A percentile compares a stretch with the other conserved stretches of the same genome.
Conservation (phyloP, 2,113 vertebrate species). For the Drymodes brunneopygia region DNA sequence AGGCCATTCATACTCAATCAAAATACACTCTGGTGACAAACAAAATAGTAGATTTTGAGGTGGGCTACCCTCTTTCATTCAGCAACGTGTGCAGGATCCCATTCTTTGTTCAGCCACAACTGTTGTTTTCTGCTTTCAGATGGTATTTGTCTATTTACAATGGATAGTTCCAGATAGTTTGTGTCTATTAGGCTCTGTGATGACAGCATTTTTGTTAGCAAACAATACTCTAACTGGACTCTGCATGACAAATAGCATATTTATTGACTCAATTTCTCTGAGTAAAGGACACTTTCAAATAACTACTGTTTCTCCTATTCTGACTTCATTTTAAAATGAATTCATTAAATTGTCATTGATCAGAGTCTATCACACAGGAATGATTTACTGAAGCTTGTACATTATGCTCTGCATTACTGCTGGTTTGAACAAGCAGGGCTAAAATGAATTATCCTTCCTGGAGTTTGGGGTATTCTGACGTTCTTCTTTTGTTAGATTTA, state of each 20-base stretch:
- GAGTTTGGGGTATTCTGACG: neutral
- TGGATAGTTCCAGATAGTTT: constrained; percentile 41
- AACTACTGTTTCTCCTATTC: constrained; percentile 39
- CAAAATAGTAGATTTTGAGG: neutral
- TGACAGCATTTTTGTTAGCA: constrained; percentile 56
- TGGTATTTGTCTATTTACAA: constrained; percentile 30
- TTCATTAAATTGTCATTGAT: constrained; percentile 68
- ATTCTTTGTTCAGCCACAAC: neutral
- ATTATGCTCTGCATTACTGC: neutral
- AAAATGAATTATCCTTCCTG: neutral
- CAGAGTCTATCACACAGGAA: constrained; percentile 40
- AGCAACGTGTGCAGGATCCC: neutral
- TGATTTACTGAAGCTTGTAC: constrained; percentile 20
- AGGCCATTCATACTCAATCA: neutral
- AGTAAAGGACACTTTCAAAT: constrained; percentile 45
- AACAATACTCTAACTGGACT: constrained; percentile 59
- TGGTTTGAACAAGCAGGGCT: neutral
- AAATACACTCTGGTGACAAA: neutral
- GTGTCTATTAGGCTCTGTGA: constrained; percentile 31
- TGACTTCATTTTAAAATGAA: constrained; percentile 56
- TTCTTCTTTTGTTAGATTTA: neutral
- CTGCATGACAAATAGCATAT: constrained; percentile 60
- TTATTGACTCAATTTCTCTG: constrained; percentile 66
- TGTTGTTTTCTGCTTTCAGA: constrained; percentile 47
- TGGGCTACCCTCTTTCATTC: neutral